Evolutionary conservation across 1,140 invertebrate genomes (phyloP), one percentile per base, ranked within the genome.

Genomic region (Papilio aristodemus): DNA sequence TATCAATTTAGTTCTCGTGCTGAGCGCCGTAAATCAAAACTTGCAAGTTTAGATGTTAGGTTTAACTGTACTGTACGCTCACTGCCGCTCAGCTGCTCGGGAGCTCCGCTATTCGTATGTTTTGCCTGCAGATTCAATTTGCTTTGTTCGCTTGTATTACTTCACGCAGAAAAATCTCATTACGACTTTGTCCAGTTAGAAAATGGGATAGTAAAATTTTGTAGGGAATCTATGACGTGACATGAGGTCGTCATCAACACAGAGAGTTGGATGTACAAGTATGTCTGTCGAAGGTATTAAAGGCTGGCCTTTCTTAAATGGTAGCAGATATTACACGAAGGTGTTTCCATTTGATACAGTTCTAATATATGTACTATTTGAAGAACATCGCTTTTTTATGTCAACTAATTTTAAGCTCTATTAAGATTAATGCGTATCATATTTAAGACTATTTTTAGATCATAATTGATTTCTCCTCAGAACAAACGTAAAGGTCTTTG

Each of bases 1-100:
- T 54, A 54, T 54, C 46, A 54, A 54, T 54, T 54, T 54, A 54
- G 19, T 54, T 54, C 27, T 19, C 46, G 22, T 54, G 22, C 46
- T 32, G 27, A 22, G 22, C 19, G 46, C 22, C 46, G 46, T 54
- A 54, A 22, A 54, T 54, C 46, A 54, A 25, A 54, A 54, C 46
- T 54, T 22, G 46, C 46, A 54, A 54, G 46, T 54, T 54, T 54
- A 54, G 46, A 54, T 46, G 10, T 54, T 54, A 54, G 46, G 22
- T 46, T 3, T 54, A 22, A 54, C 46, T 22, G 46, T 25, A 54
- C 22, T 54, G 46, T 54, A n/a, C n/a, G n/a, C 46, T 54, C 46
- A 25, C 11, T 54, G 19, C 43, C 14, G 8, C 19, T 32, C 2
- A 3, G 27, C 46, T 22, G 19, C 22, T 54, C 46, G 46, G 46